Conservation (phyloP, 2,888 invertebrate species). For the Epiblema foenella region DNA sequence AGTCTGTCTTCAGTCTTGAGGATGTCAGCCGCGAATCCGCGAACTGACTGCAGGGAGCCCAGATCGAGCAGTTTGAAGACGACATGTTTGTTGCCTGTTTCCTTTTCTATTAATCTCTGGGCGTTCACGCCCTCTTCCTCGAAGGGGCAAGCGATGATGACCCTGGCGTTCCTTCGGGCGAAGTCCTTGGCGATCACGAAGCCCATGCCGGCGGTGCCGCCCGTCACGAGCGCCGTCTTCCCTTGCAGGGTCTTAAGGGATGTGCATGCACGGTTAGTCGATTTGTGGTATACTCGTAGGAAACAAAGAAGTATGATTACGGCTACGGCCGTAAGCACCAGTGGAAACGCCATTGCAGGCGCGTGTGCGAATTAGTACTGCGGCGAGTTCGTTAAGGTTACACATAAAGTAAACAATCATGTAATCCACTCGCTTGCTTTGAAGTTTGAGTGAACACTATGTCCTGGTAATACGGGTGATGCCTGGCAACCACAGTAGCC, state of each 20-base stretch:
- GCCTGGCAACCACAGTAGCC: no score
- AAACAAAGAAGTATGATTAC: not conserved
- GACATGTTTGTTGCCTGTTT: constrained; percentile 86
- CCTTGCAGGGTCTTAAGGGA: constrained; percentile 72
- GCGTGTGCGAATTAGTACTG: not conserved
- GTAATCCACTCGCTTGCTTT: no score
- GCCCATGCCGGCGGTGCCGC: constrained; percentile 76
- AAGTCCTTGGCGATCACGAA: constrained; percentile 72
- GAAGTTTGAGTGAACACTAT: no score
- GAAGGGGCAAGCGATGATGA: constrained; percentile 75
- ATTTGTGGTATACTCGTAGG: constrained; percentile 70
- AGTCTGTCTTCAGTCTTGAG: constrained; percentile 88
- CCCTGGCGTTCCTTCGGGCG: constrained; percentile 72
- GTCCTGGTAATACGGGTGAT: no score
- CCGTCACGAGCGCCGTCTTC: constrained; percentile 71
- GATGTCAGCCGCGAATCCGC: constrained; percentile 92
- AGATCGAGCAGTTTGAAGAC: constrained; percentile 90
- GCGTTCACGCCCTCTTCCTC: constrained; percentile 68
- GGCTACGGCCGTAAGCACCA: not conserved
- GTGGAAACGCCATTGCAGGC: constrained; percentile 6
- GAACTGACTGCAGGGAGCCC: constrained; percentile 89
- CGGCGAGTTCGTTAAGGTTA: not conserved
- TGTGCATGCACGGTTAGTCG: constrained; percentile 71
- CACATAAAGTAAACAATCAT: no score
- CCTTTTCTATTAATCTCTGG: constrained; percentile 86